phyloP scores from a whole-genome alignment of 2,888 invertebrate genomes.

The Pegoplata infirma region DNA sequence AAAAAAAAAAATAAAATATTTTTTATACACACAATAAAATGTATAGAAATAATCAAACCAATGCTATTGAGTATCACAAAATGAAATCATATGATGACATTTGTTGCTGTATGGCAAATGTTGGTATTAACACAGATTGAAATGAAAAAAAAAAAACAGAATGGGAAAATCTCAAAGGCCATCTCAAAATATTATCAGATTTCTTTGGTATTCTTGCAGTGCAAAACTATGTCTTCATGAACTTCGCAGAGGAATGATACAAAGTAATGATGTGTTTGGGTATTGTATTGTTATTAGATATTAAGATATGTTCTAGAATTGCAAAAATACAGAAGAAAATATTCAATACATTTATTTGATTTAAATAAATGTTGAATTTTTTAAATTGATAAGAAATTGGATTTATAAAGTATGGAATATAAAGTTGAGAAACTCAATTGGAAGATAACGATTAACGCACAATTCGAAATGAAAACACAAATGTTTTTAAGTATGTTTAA shows the following conservation, averaged over 20 bases:
- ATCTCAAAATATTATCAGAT: constrained; percentile 33
- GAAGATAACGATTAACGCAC: no score
- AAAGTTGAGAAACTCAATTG: no score
- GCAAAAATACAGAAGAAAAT: no score
- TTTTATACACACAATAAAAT: no score
- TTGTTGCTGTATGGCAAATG: not conserved
- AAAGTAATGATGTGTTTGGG: not conserved
- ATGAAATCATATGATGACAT: constrained; percentile 1
- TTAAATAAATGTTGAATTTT: no score
- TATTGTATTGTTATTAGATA: not conserved
- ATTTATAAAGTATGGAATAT: no score
- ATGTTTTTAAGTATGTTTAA: no score
- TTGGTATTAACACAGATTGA: not conserved
- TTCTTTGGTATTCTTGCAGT: not conserved
- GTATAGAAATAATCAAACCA: not conserved
- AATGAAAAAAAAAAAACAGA: not conserved
- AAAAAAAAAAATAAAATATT: not conserved
- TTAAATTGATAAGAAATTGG: no score
- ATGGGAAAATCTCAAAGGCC: constrained; percentile 39
- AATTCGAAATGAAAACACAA: no score
- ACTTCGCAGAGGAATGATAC: not conserved
- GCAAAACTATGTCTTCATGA: not conserved
- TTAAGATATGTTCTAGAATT: not conserved
- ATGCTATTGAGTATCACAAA: not conserved
- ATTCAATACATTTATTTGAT: no score